A percentile compares a stretch with the other conserved stretches of the same genome.
Conservation (phyloP, 35 echinoderm and acorn worm species). For the Diadema setosum region DNA sequence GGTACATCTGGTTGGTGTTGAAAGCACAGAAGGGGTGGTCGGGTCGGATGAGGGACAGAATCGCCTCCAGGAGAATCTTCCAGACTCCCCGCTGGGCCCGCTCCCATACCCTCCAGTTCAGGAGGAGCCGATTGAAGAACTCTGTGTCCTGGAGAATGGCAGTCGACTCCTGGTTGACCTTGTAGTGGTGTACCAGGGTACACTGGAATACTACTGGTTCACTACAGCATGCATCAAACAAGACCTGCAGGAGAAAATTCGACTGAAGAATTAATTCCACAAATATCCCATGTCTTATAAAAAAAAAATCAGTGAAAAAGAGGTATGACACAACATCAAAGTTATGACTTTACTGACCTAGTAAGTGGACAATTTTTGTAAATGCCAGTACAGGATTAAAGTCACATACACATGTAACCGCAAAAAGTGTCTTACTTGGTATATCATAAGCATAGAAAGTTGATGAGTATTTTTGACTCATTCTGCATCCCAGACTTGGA, state of each 20-base stretch:
- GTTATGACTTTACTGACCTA: no score
- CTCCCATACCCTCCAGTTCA: constrained; percentile 88
- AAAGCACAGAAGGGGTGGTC: constrained; percentile 65
- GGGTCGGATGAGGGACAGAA: constrained; percentile 57
- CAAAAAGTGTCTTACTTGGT: no score
- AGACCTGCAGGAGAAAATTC: constrained; percentile 58
- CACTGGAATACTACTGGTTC: constrained; percentile 67
- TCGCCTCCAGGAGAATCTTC: constrained; percentile 47
- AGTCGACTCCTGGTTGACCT: constrained; percentile 61
- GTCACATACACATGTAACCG: no score
- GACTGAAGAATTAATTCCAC: no score
- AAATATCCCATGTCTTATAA: no score
- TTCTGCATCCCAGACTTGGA: no score
- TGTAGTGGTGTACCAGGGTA: constrained; percentile 45
- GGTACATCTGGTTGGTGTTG: constrained; percentile 78
- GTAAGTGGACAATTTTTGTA: no score
- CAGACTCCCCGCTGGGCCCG: constrained; percentile 50
- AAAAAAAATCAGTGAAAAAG: no score
- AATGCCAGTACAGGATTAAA: no score
- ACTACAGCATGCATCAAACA: constrained; percentile 86
- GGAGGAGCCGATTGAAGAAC: constrained; percentile 55
- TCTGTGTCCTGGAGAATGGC: constrained; percentile 79
- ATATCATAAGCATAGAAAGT: no score
- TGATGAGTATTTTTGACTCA: no score
- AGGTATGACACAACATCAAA: no score